phyloP scores from a whole-genome alignment of 2,113 vertebrate genomes.

The Leucoraja erinaceus region DNA sequence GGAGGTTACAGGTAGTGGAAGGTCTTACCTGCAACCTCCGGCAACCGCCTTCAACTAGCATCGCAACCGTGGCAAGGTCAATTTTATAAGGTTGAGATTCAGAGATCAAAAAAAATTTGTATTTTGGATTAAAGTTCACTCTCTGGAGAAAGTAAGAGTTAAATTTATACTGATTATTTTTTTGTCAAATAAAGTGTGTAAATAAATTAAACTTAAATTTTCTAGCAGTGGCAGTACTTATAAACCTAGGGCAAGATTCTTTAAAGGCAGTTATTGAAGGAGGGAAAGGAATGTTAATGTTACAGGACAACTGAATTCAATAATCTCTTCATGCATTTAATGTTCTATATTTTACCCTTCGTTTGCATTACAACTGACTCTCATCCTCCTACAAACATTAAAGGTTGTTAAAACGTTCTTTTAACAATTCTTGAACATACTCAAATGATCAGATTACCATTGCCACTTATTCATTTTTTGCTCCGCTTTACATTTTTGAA shows the following conservation, averaged over 20 bases:
- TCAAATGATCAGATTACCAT: conserved; percentile 28
- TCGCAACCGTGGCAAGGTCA: too few relatives aligned
- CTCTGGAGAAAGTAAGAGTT: too few relatives aligned
- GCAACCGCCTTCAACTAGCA: too few relatives aligned
- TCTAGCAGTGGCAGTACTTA: not conserved
- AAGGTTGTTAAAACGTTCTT: not conserved
- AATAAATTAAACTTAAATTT: not conserved
- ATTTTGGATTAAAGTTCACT: too few relatives aligned
- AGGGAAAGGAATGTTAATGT: conserved; percentile 29
- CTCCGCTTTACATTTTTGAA: conserved; percentile 19
- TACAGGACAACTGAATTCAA: not conserved
- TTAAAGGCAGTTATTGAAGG: not conserved
- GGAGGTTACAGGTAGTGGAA: too few relatives aligned
- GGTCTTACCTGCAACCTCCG: too few relatives aligned
- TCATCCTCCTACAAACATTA: not conserved
- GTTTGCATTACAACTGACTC: conserved; percentile 5
- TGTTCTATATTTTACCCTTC: not conserved
- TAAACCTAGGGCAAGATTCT: not conserved
- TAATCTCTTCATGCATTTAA: conserved; percentile 7
- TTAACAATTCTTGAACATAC: conserved; percentile 17
- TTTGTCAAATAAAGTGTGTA: not conserved
- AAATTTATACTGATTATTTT: not conserved
- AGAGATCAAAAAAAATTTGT: too few relatives aligned
- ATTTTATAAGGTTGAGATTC: too few relatives aligned
- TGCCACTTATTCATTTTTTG: conserved; percentile 25